Evolutionary conservation across 2,797 vertebrate genomes (phyloP).

Genomic region (Moxostoma hubbsi): DNA sequence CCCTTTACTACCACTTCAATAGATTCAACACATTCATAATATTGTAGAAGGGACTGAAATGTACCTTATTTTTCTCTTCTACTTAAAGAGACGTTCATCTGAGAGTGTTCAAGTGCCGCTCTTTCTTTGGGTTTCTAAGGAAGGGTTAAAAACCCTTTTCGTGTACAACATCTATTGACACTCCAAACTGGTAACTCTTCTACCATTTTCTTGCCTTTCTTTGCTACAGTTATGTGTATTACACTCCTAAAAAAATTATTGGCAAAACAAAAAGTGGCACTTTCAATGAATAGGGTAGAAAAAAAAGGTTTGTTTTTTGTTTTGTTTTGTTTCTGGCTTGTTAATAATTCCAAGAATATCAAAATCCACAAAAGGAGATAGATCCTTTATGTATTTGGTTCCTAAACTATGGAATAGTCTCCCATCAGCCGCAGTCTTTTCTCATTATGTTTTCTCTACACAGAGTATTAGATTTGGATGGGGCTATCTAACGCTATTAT

Average conservation of each 20-base stretch:
- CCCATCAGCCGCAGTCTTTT: too few species aligned
- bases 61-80: background rate
- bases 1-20: background rate
- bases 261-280: too few species aligned
- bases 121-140: background rate
- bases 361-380: too few species aligned
- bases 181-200: background rate
- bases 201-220: background rate
- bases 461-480: too few species aligned
- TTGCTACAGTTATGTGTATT: background rate
- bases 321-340: too few species aligned
- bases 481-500: too few species aligned
- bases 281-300: too few species aligned
- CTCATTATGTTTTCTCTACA: too few species aligned
- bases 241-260: background rate
- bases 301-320: too few species aligned
- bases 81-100: background rate
- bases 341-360: too few species aligned
- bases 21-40: constrained; percentile 3
- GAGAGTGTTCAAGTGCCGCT: constrained; percentile 1
- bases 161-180: background rate
- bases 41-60: background rate
- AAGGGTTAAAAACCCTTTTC: constrained; percentile 24
- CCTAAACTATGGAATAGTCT: too few species aligned
- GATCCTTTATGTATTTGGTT: too few species aligned